Base-by-base conservation (phyloP, 2,888 invertebrate genomes). In the Noctuana brunneofusca region DNA sequence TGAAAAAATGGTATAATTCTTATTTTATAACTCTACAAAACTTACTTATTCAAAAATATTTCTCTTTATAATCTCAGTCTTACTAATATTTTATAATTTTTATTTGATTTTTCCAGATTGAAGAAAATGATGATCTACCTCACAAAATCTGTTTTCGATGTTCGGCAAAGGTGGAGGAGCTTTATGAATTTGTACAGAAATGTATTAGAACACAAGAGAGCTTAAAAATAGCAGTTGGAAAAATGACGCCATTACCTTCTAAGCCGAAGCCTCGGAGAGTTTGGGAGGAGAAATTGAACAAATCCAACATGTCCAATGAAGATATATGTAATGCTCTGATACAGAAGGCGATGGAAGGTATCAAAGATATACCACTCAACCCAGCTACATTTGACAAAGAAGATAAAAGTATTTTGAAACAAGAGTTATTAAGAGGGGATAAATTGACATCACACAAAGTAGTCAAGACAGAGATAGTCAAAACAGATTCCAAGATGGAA, bases 91-190 rank as follows among this genome's bases (percentile, higher is more conserved):
- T 6, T 4, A 18, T 35, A 9, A n/a, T 20, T 20, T 63, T 68
- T 43, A n/a, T n/a, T n/a, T n/a, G n/a, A n/a, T 27, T 64, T 9
- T 64, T 89, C 87, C 80, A 92, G 92, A 76, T 92, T 66, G 76
- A 81, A 22, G 92, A 92, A 75, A 85, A 87, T 76, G 92, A 92
- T 76, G 87, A 88, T 41, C 75, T 92, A 1, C 91, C 92, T n/a
- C 89, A 92, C 68, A 92, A 89, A 80, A 89, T 92, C 63, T 92
- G 92, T 70, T 92, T 89, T 67, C 79, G 92, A 14, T 92, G 92
- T 67, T 92, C 92, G 60, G 92, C 92, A 12, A 92, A 92, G 70
- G 79, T 92, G 24, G 89, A 91, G 70, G 92, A 92, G 68, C 75
- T 92, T 3, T 73, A 87, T 74, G 92, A 92, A 69, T 92, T 92